Evolutionary conservation across 2,113 vertebrate species (phyloP).

Genomic region (Leucoraja erinaceus): DNA sequence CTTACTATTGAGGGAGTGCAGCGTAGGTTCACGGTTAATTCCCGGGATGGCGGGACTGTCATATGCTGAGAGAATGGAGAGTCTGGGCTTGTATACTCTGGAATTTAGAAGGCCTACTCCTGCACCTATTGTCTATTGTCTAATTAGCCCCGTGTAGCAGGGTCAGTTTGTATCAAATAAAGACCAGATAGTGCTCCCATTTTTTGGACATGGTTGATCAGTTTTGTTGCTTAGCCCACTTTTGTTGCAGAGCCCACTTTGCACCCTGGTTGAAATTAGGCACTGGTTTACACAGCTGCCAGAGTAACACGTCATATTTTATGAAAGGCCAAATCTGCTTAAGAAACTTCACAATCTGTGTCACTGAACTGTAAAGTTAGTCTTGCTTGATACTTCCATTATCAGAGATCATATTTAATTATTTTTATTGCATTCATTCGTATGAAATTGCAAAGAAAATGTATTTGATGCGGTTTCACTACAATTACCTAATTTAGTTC

Average conservation of each 20-base stretch:
- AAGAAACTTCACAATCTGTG: background rate
- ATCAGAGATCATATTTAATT: background rate
- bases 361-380: no score
- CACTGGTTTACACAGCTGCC: background rate
- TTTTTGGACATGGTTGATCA: background rate
- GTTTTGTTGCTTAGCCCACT: background rate
- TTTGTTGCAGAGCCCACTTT: background rate
- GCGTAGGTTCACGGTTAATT: no score
- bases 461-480: background rate
- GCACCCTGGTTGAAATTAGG: background rate
- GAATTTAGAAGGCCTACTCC: no score
- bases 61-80: no score
- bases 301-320: background rate
- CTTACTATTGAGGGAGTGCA: no score
- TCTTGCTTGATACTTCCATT: background rate
- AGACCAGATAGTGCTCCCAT: background rate
- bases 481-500: background rate
- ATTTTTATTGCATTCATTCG: background rate
- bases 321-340: background rate
- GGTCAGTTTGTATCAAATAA: background rate
- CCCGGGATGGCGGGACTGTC: no score
- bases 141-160: background rate
- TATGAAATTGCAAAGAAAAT: background rate
- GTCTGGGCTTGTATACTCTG: no score
- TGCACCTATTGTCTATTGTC: no score